These are phyloP conservation scores for Crepidodera aurea DNA, from an alignment of 2,888 invertebrate species.

Conservation along the genomic window DNA sequence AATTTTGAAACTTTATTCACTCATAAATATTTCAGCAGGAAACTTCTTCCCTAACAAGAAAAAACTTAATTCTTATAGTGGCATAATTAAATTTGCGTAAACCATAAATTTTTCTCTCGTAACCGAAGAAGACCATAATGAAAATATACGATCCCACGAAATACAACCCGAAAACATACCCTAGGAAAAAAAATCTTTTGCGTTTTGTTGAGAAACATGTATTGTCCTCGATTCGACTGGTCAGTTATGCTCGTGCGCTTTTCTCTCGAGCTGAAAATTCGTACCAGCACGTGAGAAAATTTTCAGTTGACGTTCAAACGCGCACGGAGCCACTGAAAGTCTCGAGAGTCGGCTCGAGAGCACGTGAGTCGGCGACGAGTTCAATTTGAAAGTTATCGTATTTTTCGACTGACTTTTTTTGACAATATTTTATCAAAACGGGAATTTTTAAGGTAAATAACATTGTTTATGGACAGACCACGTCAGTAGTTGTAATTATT, in stretches of 20 bases:
- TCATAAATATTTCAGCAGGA: too few species aligned
- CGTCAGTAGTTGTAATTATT: too few species aligned
- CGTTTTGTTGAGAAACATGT: slow-evolving; percentile 13
- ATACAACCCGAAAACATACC: neutral
- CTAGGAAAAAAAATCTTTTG: slow-evolving; percentile 15
- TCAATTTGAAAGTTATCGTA: slow-evolving; percentile 3
- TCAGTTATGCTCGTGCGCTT: slow-evolving; percentile 19
- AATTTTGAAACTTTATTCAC: too few species aligned
- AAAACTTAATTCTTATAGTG: neutral
- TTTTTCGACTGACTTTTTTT: neutral
- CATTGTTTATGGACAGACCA: too few species aligned
- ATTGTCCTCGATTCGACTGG: slow-evolving; percentile 19
- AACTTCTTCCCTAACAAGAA: too few species aligned
- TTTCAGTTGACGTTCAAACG: slow-evolving; percentile 17
- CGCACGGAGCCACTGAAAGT: neutral
- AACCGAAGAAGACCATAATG: slow-evolving; percentile 2
- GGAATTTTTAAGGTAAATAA: neutral
- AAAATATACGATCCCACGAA: slow-evolving; percentile 18
- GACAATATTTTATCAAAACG: neutral
- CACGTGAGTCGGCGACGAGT: slow-evolving; percentile 19
- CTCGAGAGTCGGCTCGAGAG: neutral
- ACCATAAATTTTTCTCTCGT: slow-evolving; percentile 5
- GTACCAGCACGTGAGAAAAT: slow-evolving; percentile 16
- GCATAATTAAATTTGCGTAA: slow-evolving; percentile 2
- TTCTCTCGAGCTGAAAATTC: slow-evolving; percentile 8